These are phyloP conservation scores for Athrips mouffetella DNA, from an alignment of 2,888 invertebrate species.

Conservation along the genomic window DNA sequence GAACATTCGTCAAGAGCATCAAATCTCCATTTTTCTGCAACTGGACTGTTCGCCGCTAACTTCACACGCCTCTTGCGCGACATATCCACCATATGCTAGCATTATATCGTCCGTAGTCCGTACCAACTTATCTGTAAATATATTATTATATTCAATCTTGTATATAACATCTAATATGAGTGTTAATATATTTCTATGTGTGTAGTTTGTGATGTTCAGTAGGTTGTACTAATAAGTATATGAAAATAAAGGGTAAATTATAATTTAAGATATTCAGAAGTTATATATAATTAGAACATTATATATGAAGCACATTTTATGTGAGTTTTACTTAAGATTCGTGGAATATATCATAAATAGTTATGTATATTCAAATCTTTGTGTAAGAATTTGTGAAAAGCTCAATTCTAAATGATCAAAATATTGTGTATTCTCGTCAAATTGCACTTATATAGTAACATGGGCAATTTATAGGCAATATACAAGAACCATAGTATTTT, in stretches of 20 bases:
- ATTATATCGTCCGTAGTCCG: constrained; percentile 29
- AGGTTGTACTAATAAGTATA: constrained; percentile 11
- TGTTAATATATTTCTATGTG: constrained; percentile 3
- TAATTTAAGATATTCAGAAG: constrained; percentile 1
- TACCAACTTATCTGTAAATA: constrained; percentile 37
- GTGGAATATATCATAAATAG: not conserved
- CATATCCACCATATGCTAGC: constrained; percentile 45
- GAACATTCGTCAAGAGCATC: not conserved
- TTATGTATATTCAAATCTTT: constrained; percentile 23
- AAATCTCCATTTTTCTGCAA: too few relatives aligned
- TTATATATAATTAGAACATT: not conserved
- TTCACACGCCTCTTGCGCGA: constrained; percentile 25
- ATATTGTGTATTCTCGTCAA: not conserved
- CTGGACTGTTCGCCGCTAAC: constrained; percentile 10
- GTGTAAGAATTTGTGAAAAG: constrained; percentile 43
- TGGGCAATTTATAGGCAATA: not conserved
- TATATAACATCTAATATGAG: not conserved
- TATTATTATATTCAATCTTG: not conserved
- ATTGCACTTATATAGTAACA: constrained; percentile 3
- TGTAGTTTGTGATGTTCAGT: constrained; percentile 14
- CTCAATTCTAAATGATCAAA: constrained; percentile 55
- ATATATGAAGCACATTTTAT: constrained; percentile 16
- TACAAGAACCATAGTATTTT: constrained; percentile 13
- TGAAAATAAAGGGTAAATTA: constrained; percentile 17
- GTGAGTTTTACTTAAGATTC: constrained; percentile 19